Evolutionary conservation across 1,140 invertebrate genomes (phyloP), one percentile per base, ranked within the genome.

Genomic region (Philotrypesis tridentata): DNA sequence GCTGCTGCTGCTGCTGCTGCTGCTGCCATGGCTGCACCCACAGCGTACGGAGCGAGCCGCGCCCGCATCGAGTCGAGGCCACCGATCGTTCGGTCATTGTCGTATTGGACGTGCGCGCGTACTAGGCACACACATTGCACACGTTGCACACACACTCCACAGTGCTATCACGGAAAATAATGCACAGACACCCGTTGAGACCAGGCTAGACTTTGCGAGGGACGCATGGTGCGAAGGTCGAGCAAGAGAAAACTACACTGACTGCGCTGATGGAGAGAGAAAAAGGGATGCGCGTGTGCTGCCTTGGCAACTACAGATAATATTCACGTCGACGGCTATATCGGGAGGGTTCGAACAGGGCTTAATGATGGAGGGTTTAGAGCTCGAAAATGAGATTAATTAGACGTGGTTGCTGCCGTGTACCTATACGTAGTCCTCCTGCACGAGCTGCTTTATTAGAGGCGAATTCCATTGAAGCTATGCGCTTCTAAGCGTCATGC

Each of bases 1-100:
- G n/a, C n/a, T 14, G 48, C 48, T 55, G 48, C 48, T 5, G 4
- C 33, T 37, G 9, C 33, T 37, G 23, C 25, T 29, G 9, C 48
- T 17, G n/a, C n/a, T 14, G 48, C 48, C n/a, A 17, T 17, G 9
- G 4, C 33, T 37, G 9, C 33, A 43, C 40, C 40, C 40, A 43
- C 40, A 14, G 33, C 8, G 12, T 43, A 55, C 6, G 21, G 4
- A 6, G 12, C 27, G 61, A 65, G 61, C 61, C 61, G 61, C 61
- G 25, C 61, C 61, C 61, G 61, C 61, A 29, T 65, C 48, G 48
- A 21, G 48, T 23, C 61, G 61, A 65, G 61, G 61, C 14, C 61
- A 29, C 14, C 61, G 61, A 65, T 65, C 25, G 61, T 65, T 65
- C 61, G 27, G 61, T 65, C 61, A 65, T 65, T 65, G 61, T 65